phyloP scores from a whole-genome alignment of 2,888 invertebrate species.

The Adelognathus sp. region DNA sequence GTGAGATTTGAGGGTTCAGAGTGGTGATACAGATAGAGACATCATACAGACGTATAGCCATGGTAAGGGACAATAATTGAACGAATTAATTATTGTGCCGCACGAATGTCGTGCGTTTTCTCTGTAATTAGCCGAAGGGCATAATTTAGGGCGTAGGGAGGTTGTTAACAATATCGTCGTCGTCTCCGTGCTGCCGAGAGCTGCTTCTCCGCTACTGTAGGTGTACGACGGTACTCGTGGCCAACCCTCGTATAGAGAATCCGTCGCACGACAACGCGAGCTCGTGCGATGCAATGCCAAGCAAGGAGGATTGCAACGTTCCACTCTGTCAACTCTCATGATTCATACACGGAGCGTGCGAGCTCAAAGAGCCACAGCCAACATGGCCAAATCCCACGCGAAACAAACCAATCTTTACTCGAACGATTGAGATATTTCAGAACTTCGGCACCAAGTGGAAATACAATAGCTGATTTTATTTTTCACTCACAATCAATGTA shows the following conservation, averaged over 20 bases:
- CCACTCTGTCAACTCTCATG: constrained; percentile 62
- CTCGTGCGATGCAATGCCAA: constrained; percentile 11
- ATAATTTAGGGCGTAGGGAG: constrained; percentile 77
- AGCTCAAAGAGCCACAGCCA: constrained; percentile 48
- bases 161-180: constrained; percentile 75
- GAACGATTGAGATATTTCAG: constrained; percentile 33
- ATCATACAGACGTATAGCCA: constrained; percentile 66
- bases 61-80: constrained; percentile 74
- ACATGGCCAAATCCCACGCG: constrained; percentile 39
- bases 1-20: constrained; percentile 20
- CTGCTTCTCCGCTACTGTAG: constrained; percentile 9
- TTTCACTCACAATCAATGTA: too few species aligned
- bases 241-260: constrained; percentile 54
- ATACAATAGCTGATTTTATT: too few species aligned
- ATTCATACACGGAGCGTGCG: constrained; percentile 60
- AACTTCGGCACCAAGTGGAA: neutral
- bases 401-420: constrained; percentile 5
- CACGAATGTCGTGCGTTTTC: constrained; percentile 78
- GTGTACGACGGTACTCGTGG: constrained; percentile 42
- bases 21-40: constrained; percentile 37
- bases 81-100: constrained; percentile 80
- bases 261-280: constrained; percentile 34
- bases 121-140: constrained; percentile 76
- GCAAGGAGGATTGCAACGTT: constrained; percentile 38
- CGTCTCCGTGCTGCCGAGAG: constrained; percentile 55